Base-by-base conservation (phyloP, 2,113 vertebrate genomes). In the Larimichthys polyactis region DNA sequence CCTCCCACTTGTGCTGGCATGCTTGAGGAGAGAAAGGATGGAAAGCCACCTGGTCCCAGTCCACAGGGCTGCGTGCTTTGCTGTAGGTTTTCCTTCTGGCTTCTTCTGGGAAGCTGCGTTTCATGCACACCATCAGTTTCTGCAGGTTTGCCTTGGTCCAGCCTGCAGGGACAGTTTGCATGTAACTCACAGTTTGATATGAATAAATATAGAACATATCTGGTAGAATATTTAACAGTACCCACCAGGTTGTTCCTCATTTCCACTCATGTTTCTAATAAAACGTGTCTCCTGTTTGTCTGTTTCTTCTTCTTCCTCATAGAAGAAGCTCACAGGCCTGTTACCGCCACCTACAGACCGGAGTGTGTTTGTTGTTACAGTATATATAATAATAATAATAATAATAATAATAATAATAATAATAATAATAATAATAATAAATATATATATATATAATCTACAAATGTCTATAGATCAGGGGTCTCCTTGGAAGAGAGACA, bases 21-120 rank as follows among this genome's bases (percentile, higher is more conserved):
- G 40, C 84, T 51, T 87, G 66, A 4, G 93, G 9, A 40, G 91
- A 90, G 66, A 89, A 92, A 3, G 91, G 87, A 1, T 58, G 48
- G 6, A 94, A 93, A 0, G 92, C 85, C 57, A 93, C 89, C 3
- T 73, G 49, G 0, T 71, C 7, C 93, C 92, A 94, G 73, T 92
- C 64, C 3, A 93, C 0, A 19, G 0, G 3, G 43, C 77, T 89
- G 48, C 88, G 5, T 11, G 15, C 73, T 3, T 2, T 6, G 0
- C 0, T 0, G 36, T 40, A 40, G 2, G 7, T 2, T 40, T 40
- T 0, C 0, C 1, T 1, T 3, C 9, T 40, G 7, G 7, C 1
- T 0, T 22, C 2, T 0, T 44, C 5, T 2, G 75, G 52, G 20
- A 91, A 55, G 75, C 14, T 69, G 17, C 3, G 24, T 71, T 87